Conservation (phyloP, 2,797 vertebrate species). For the Hippocampus kuda region DNA sequence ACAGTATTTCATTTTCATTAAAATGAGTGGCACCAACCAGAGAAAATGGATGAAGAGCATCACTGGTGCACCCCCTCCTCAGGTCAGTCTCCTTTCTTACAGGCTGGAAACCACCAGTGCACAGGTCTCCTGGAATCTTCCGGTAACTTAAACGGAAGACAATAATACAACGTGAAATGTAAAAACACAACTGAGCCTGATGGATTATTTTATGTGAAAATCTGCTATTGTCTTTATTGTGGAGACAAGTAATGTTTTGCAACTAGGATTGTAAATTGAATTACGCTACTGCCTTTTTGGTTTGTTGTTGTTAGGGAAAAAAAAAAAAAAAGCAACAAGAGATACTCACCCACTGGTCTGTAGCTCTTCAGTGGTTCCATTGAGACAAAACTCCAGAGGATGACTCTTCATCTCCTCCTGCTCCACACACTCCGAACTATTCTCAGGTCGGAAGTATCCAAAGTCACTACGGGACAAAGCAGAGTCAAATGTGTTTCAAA, state of each 20-base stretch:
- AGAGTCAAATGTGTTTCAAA: neutral
- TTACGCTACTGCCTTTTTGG: neutral
- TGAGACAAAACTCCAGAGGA: slow-evolving; percentile 81
- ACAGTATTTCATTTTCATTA: neutral
- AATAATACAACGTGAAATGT: neutral
- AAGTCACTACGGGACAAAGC: slow-evolving; percentile 73
- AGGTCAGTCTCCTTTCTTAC: slow-evolving; percentile 73
- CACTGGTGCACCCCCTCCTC: slow-evolving; percentile 76
- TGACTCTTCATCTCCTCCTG: slow-evolving; percentile 79
- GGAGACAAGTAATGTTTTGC: neutral
- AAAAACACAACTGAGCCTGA: neutral
- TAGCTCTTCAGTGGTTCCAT: slow-evolving; percentile 79
- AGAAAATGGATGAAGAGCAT: slow-evolving; percentile 58
- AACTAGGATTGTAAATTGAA: neutral
- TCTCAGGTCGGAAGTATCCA: slow-evolving; percentile 82
- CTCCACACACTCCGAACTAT: slow-evolving; percentile 77
- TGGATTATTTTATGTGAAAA: neutral
- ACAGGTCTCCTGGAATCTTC: slow-evolving; percentile 87
- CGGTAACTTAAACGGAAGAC: slow-evolving; percentile 69
- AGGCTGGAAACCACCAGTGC: slow-evolving; percentile 74
- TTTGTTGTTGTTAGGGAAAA: neutral
- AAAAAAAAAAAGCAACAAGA: neutral
- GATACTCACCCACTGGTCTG: slow-evolving; percentile 76
- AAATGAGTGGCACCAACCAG: slow-evolving; percentile 54
- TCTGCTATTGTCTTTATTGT: neutral